phyloP scores from a whole-genome alignment of 2,797 vertebrate species.

The Geotrypetes seraphini region DNA sequence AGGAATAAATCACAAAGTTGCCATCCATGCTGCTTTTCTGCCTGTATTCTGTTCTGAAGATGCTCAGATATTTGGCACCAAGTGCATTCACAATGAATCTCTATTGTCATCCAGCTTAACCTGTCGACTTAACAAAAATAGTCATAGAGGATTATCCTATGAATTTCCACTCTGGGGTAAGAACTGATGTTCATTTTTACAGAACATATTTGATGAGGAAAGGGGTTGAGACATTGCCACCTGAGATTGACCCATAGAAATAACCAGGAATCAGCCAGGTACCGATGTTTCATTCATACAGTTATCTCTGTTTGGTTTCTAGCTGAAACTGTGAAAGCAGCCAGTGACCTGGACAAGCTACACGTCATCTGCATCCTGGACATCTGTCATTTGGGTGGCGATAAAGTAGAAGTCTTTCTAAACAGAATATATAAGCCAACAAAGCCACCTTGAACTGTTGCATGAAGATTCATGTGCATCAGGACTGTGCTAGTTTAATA shows the following conservation, averaged over 20 bases:
- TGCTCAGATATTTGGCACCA: conserved; percentile 38
- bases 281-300: too few species aligned
- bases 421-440: conserved; percentile 69
- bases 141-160: neutral
- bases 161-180: conserved; percentile 56
- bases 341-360: conserved; percentile 50
- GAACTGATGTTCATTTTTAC: too few species aligned
- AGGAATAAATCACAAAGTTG: conserved; percentile 79
- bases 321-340: conserved; percentile 66
- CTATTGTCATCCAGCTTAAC: conserved; percentile 57
- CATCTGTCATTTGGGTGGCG: conserved; percentile 68
- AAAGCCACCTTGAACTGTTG: too few species aligned
- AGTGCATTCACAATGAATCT: conserved; percentile 46
- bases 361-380: conserved; percentile 74
- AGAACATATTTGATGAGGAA: too few species aligned
- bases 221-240: too few species aligned
- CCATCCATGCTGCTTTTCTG: conserved; percentile 67
- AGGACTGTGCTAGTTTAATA: too few species aligned
- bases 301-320: conserved; percentile 32
- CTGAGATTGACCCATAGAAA: too few species aligned
- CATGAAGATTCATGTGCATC: too few species aligned
- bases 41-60: conserved; percentile 57
- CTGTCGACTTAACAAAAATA: conserved; percentile 23
- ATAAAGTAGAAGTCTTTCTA: conserved; percentile 70
- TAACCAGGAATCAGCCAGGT: too few species aligned